Evolutionary conservation across 2,797 vertebrate species (phyloP), one percentile per base, ranked within the genome.

Genomic region (Cynodonichthys magdalenae): DNA sequence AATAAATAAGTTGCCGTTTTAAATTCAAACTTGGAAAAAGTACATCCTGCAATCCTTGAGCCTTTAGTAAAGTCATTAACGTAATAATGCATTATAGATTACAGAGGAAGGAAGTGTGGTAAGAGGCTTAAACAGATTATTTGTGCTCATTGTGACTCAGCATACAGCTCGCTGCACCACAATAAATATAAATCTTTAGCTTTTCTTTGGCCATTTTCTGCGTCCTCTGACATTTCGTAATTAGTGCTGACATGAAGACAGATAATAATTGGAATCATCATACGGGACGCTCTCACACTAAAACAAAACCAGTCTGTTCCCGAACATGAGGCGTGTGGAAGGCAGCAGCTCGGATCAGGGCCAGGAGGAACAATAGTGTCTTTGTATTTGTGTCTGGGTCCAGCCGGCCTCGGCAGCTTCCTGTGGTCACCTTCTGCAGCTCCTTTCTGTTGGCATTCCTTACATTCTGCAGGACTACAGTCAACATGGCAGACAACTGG

Each of bases 301-400:
- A 68, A 79, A 81, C 63, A 73, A 74, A 87, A 78, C 80, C 71
- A 51, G 66, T 53, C 75, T 83, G 71, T 78, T 77, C 84, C 71
- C 72, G 70, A 80, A 77, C 78, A 68, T 27, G 50, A 47, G 63
- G 71, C 78, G 66, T 65, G 72, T 76, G 62, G 79, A 81, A 63
- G 68, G 82, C 83, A 76, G 77, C 75, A 67, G 61, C 75, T 52
- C 17, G 75, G 76, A 82, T 79, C 63, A 31, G 55, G 73, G 79
- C 79, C 76, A 87, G 74, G 28, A 46, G 51, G 65, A 87, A 93
- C 92, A 92, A 90, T 86, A 65, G 77, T 54, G 10, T 74, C 85
- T 81, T 72, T 93, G 89, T 93, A 81, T 66, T 54, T 54, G 62
- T 73, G 77, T 20, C 72, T 74, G 60, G 48, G 71, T 52, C 51